Evolutionary conservation across 2,797 vertebrate species (phyloP).

Genomic region (Xiphophorus birchmanni): DNA sequence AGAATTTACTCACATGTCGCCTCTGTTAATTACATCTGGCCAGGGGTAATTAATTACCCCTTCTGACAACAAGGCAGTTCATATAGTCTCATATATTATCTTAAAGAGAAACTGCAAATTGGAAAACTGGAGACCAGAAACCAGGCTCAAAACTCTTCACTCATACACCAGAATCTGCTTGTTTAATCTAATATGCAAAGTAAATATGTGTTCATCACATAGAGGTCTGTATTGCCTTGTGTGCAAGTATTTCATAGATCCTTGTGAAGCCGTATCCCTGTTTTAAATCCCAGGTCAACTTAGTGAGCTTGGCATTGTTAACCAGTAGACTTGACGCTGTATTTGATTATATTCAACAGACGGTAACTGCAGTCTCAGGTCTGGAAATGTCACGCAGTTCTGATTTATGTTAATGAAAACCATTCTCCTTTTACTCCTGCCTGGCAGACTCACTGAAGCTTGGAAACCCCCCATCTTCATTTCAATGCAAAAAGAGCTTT

Average conservation of each 20-base stretch:
- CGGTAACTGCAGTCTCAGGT: constrained; percentile 45
- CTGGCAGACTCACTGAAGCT: constrained; percentile 74
- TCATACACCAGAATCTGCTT: constrained; percentile 1
- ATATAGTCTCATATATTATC: background rate
- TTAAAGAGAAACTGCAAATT: background rate
- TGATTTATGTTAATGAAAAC: constrained; percentile 81
- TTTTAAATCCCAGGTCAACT: constrained; percentile 50
- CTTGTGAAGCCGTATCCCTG: constrained; percentile 13
- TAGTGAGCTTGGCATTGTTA: constrained; percentile 52
- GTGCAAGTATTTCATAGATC: constrained; percentile 4
- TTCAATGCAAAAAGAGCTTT: constrained; percentile 72
- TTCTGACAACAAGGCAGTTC: background rate
- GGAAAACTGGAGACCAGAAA: background rate
- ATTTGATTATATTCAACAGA: constrained; percentile 67
- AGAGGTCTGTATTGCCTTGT: background rate
- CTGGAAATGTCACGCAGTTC: constrained; percentile 60
- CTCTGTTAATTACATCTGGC: background rate
- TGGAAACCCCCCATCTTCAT: constrained; percentile 73
- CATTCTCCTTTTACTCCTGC: constrained; percentile 74
- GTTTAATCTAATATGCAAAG: background rate
- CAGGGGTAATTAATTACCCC: background rate
- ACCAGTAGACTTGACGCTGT: constrained; percentile 45
- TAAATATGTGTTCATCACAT: background rate
- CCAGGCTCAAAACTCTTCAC: background rate
- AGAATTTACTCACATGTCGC: background rate